Conservation (phyloP, 2,888 invertebrate genomes). For the Agrotis segetum region DNA sequence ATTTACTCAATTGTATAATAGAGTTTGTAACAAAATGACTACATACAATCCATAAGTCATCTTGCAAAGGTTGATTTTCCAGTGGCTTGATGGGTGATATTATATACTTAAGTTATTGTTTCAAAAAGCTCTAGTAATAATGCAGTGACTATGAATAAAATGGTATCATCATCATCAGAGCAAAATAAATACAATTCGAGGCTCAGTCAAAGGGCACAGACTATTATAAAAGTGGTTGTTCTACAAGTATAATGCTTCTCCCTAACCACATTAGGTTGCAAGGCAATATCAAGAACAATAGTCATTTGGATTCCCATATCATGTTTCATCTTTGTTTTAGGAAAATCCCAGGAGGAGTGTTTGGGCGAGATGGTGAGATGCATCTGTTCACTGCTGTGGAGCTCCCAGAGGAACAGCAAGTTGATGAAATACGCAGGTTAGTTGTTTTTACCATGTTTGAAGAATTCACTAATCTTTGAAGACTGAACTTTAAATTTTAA, state of each 20-base stretch:
- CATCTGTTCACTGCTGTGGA: slow-evolving; percentile 97
- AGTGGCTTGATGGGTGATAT: too few species aligned
- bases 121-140: too few species aligned
- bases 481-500: not conserved
- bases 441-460: slow-evolving; percentile 51
- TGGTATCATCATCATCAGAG: not conserved
- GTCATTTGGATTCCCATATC: not conserved
- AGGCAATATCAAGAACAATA: too few species aligned
- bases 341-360: slow-evolving; percentile 99
- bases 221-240: too few species aligned
- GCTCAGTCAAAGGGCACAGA: not conserved
- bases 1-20: not conserved
- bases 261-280: too few species aligned
- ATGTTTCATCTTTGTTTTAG: slow-evolving; percentile 79
- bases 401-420: slow-evolving; percentile 95
- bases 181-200: not conserved
- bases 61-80: not conserved
- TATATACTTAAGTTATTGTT: too few species aligned
- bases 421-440: slow-evolving; percentile 98
- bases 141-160: not conserved
- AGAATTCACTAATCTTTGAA: too few species aligned
- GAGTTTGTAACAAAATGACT: not conserved
- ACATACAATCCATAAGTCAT: not conserved
- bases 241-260: too few species aligned
- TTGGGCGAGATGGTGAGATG: slow-evolving; percentile 97